Conservation (phyloP, 2,113 vertebrate genomes). For the Indicator maculatus region DNA sequence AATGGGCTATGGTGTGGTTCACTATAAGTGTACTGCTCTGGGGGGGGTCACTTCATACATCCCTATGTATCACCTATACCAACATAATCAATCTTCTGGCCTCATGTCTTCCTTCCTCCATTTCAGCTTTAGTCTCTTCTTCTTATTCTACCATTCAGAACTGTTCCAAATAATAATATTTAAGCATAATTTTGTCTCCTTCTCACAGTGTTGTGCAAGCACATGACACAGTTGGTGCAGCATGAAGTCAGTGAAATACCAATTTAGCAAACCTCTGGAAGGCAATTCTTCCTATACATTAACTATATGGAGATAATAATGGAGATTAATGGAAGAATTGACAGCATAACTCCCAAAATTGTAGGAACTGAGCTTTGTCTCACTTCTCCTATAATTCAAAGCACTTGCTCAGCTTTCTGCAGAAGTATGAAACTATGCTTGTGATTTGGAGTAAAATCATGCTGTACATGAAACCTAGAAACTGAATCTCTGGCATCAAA, state of each 20-base stretch:
- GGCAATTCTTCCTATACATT: not conserved
- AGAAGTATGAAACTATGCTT: not conserved
- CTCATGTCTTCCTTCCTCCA: not conserved
- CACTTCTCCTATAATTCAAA: not conserved
- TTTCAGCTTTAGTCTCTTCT: not conserved
- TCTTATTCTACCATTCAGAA: not conserved
- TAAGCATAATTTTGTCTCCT: not conserved
- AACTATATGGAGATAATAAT: not conserved
- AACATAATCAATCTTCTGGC: not conserved
- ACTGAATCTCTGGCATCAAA: not conserved
- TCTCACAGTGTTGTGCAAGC: not conserved
- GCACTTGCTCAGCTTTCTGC: not conserved
- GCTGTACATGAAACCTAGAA: not conserved
- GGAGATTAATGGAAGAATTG: not conserved
- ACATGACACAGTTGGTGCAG: not conserved
- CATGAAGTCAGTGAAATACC: not conserved
- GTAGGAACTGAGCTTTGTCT: not conserved
- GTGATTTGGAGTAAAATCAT: not conserved
- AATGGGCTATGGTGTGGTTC: fast-evolving
- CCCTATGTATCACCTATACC: not conserved
- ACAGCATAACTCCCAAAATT: not conserved
- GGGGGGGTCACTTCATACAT: not conserved
- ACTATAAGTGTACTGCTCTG: not conserved
- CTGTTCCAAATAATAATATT: not conserved
- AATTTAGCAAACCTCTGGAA: not conserved